These are phyloP conservation scores for Cyprinodon variegatus DNA, from an alignment of 2,113 vertebrate species.

Conservation along the genomic window DNA sequence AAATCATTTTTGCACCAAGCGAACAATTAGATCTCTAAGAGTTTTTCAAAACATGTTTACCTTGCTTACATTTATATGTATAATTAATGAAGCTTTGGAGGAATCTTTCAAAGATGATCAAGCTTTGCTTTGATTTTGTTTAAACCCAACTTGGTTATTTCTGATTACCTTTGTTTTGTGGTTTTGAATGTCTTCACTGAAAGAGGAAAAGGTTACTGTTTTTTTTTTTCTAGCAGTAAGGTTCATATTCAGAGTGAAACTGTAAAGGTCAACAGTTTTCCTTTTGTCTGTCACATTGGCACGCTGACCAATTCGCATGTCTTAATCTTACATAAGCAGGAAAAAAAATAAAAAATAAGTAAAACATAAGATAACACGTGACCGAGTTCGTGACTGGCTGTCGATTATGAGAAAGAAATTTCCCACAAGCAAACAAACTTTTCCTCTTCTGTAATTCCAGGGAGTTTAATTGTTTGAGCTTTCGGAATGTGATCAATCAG, in stretches of 20 bases:
- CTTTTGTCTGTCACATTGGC: not conserved
- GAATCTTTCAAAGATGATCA: not conserved
- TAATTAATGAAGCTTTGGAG: too few relatives aligned
- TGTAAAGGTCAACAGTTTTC: not conserved
- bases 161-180: not conserved
- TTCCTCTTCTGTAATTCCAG: not conserved
- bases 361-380: not conserved
- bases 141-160: not conserved
- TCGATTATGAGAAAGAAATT: not conserved
- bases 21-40: too few relatives aligned
- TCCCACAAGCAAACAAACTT: not conserved
- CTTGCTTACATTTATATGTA: too few relatives aligned
- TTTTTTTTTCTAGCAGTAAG: not conserved
- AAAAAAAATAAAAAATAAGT: not conserved
- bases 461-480: slow-evolving; percentile 18
- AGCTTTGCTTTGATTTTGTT: not conserved
- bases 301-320: accelerated
- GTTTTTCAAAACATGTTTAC: too few relatives aligned
- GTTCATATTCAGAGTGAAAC: not conserved
- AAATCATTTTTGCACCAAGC: too few relatives aligned
- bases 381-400: not conserved
- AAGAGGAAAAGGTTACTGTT: not conserved
- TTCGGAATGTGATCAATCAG: not conserved
- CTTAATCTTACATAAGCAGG: not conserved
- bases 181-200: not conserved